phyloP scores from a whole-genome alignment of 2,888 invertebrate genomes.

The Phaonia tiefii region DNA sequence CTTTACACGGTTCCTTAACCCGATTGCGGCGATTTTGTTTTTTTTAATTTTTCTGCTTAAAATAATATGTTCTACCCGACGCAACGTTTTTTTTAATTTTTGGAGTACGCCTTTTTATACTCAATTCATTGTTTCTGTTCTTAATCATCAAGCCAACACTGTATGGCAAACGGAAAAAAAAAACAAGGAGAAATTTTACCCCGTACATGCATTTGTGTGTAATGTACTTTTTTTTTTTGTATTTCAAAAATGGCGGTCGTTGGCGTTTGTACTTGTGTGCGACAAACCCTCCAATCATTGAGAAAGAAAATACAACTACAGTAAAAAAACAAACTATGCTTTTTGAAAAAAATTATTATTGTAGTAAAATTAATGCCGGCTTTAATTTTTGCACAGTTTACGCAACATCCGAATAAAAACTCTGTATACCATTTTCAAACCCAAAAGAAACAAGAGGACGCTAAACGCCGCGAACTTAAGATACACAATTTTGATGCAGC shows the following conservation, averaged over 20 bases:
- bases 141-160: constrained; percentile 50
- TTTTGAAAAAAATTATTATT: not conserved
- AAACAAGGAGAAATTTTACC: constrained; percentile 49
- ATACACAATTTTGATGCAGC: constrained; percentile 27
- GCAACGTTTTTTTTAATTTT: no score
- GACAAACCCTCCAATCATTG: constrained; percentile 4
- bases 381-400: not conserved
- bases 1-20: no score
- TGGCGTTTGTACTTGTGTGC: constrained; percentile 31
- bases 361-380: constrained; percentile 13
- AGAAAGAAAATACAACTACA: not conserved
- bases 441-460: constrained; percentile 19
- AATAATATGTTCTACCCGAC: no score
- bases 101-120: no score
- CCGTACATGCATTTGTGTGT: constrained; percentile 40
- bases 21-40: constrained; percentile 27
- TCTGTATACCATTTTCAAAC: constrained; percentile 1
- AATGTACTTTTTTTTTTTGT: constrained; percentile 22
- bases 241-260: constrained; percentile 69
- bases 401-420: not conserved
- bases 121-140: no score
- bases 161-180: constrained; percentile 50
- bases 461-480: constrained; percentile 4
- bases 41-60: not conserved
- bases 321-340: not conserved